Evolutionary conservation across 2,888 invertebrate genomes (phyloP), one percentile per base, ranked within the genome.

Genomic region (Athalia cordata): DNA sequence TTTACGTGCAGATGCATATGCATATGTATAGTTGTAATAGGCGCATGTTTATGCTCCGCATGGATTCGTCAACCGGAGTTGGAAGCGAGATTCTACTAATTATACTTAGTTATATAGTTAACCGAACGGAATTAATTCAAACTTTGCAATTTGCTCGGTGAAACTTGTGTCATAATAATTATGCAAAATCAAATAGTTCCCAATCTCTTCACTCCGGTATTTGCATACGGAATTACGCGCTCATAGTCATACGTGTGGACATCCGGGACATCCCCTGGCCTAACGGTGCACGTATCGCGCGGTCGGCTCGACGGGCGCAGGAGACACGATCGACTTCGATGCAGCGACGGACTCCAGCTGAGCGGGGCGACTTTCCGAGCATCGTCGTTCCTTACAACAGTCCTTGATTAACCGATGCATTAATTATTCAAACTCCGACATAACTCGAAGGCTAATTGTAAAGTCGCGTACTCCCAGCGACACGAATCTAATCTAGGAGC

Each of bases 171-270:
- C 49, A 62, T 75, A 75, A 75, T 64, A 64, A 75, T 75, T 75
- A 75, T 75, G 75, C 75, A 75, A 62, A 75, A 75, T 64, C 43
- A 50, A 62, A 75, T 64, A 64, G 75, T 75, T 75, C 62, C 75
- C 50, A 50, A 64, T 75, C 62, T 61, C 72, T 72, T 59, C 52
- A 45, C 52, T 29, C 6, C 72, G 29, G n/a, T 70, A 59, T 59
- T 59, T 57, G 72, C 59, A 59, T 72, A 59, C 3, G 8, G 47
- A 72, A 75, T 75, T 75, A 75, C 75, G 50, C 15, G 75, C 50
- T 59, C 59, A 72, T 72, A 57, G 59, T 72, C 72, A 47, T 59
- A 59, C 45, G 13, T 59, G 50, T 8, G 45, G 4, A 43, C 52
- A 29, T 29, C 5, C 49, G 11, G 11, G 5, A 50, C 52, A 67